Conservation (phyloP, 2,113 vertebrate genomes). For the Otus sunia region DNA sequence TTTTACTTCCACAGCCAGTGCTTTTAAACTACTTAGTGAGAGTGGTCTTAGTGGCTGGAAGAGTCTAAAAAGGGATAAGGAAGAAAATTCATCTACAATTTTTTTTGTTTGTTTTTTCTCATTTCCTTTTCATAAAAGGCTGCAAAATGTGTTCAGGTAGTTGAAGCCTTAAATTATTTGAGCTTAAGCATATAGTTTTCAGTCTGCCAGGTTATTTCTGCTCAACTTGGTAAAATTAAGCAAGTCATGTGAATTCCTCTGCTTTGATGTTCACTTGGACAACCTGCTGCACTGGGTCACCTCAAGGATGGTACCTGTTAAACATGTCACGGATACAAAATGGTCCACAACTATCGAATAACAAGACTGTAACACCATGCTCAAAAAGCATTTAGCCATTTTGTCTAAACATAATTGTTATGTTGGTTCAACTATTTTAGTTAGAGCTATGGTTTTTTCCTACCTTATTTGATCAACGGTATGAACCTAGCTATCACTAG, state of each 20-base stretch:
- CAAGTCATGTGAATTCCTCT: background rate
- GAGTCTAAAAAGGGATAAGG: background rate
- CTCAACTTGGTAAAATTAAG: background rate
- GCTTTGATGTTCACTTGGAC: background rate
- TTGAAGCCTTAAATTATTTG: background rate
- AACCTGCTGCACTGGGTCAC: background rate
- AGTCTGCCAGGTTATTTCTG: background rate
- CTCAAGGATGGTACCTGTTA: background rate
- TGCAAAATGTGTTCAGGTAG: background rate
- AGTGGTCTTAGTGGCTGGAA: background rate
- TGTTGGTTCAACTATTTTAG: background rate
- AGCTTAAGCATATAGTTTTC: background rate
- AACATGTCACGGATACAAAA: background rate
- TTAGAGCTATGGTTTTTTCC: background rate
- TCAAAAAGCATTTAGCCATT: background rate
- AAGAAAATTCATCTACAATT: background rate
- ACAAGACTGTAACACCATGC: background rate
- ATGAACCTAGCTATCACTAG: background rate
- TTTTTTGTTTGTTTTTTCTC: background rate
- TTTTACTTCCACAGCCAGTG: background rate
- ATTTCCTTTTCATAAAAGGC: background rate
- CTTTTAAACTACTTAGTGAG: background rate
- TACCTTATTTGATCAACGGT: background rate
- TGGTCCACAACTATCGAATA: background rate
- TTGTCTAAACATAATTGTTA: background rate